Evolutionary conservation across 2,797 vertebrate genomes (phyloP).

Genomic region (Liparis tanakae): DNA sequence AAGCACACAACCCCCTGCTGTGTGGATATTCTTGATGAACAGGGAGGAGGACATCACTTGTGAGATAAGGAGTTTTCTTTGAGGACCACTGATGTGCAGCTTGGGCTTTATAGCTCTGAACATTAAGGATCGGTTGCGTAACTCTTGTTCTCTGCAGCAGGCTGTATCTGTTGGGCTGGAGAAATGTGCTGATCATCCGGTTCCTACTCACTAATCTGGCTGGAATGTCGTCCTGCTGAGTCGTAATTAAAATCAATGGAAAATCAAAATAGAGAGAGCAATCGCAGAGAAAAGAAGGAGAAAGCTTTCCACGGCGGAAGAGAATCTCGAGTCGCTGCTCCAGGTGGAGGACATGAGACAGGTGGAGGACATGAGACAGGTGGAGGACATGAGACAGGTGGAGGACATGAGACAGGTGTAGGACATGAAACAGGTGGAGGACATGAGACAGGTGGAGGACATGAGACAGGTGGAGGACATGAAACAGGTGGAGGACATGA

Average conservation of each 20-base stretch:
- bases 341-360: too few species aligned
- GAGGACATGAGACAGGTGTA: too few species aligned
- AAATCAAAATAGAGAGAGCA: conserved; percentile 83
- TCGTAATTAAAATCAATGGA: conserved; percentile 90
- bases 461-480: too few species aligned
- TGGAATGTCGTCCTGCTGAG: conserved; percentile 87
- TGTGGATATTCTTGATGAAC: neutral
- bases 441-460: too few species aligned
- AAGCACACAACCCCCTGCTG: conserved; percentile 7
- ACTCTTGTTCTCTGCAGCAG: conserved; percentile 72
- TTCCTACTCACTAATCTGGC: conserved; percentile 86
- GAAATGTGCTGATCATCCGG: conserved; percentile 86
- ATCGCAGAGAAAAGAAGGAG: conserved; percentile 68
- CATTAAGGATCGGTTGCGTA: conserved; percentile 73
- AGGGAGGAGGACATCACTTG: neutral
- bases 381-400: too few species aligned
- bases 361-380: too few species aligned
- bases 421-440: too few species aligned
- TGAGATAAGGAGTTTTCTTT: conserved; percentile 16
- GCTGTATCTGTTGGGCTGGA: conserved; percentile 83
- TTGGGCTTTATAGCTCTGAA: conserved; percentile 52
- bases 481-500: too few species aligned
- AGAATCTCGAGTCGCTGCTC: conserved; percentile 56
- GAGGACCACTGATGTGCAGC: conserved; percentile 35
- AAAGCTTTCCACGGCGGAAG: conserved; percentile 60